A percentile compares a stretch with the other conserved stretches of the same genome.
Conservation (phyloP, 2,797 vertebrate species). For the Lemur catta region DNA sequence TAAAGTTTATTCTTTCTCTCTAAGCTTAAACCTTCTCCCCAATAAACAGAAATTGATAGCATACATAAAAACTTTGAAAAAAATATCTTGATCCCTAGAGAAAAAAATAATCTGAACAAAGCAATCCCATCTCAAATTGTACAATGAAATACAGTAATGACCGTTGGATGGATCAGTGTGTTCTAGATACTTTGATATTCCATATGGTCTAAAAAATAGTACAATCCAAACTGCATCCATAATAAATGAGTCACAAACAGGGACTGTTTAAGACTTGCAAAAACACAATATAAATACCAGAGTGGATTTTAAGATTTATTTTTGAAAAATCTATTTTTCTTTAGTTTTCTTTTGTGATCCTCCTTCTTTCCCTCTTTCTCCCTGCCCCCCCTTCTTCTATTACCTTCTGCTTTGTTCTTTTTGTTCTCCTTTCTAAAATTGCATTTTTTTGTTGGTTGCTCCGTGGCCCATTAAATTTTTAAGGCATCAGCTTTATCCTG, state of each 20-base stretch:
- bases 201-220: constrained; percentile 19
- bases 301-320: constrained; percentile 8
- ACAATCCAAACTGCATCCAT: not conserved
- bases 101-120: constrained; percentile 27
- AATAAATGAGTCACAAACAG: constrained; percentile 40
- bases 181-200: constrained; percentile 34
- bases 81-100: not conserved
- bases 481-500: not conserved
- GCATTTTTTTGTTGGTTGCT: not conserved
- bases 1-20: not conserved
- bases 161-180: constrained; percentile 15
- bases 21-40: not conserved
- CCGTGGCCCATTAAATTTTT: not conserved
- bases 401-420: not conserved
- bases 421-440: not conserved
- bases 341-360: constrained; percentile 1
- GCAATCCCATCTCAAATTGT: not conserved
- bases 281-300: constrained; percentile 4
- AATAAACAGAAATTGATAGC: not conserved
- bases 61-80: not conserved
- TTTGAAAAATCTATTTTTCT: constrained; percentile 25
- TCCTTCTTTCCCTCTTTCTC: not conserved
- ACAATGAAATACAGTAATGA: not conserved
- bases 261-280: constrained; percentile 1
- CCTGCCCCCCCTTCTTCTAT: not conserved